These are phyloP conservation scores for Oceanodroma leucorhoa DNA, from an alignment of 2,797 vertebrate genomes.

Conservation along the genomic window DNA sequence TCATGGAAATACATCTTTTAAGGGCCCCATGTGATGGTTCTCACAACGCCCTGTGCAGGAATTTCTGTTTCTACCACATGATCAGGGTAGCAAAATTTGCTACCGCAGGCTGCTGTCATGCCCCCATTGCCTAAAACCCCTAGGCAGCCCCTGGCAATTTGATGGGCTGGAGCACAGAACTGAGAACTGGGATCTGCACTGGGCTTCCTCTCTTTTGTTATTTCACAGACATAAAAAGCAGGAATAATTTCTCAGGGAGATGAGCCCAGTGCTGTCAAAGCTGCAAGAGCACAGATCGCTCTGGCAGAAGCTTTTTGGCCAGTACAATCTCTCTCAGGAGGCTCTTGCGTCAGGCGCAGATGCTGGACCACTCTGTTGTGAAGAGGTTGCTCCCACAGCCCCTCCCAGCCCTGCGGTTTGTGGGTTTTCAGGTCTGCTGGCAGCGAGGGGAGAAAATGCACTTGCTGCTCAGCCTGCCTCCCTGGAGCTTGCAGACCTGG, in stretches of 20 bases:
- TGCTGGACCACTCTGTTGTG: not conserved
- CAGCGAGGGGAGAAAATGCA: constrained; percentile 17
- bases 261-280: not conserved
- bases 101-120: not conserved
- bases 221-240: not conserved
- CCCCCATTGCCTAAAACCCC: not conserved
- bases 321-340: not conserved
- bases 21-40: not conserved
- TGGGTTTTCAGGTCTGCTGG: constrained; percentile 13
- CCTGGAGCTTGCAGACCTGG: not conserved
- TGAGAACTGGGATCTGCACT: not conserved
- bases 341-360: not conserved
- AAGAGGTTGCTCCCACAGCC: not conserved
- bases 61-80: not conserved
- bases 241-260: not conserved
- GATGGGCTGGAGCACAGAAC: not conserved
- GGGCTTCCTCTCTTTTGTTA: not conserved
- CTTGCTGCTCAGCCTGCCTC: not conserved
- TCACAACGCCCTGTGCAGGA: not conserved
- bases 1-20: not conserved
- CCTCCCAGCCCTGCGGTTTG: not conserved
- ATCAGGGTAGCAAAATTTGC: not conserved
- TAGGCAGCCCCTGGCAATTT: not conserved
- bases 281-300: not conserved
- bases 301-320: not conserved